phyloP scores from a whole-genome alignment of 2,797 vertebrate genomes.

The Antrozous pallidus region DNA sequence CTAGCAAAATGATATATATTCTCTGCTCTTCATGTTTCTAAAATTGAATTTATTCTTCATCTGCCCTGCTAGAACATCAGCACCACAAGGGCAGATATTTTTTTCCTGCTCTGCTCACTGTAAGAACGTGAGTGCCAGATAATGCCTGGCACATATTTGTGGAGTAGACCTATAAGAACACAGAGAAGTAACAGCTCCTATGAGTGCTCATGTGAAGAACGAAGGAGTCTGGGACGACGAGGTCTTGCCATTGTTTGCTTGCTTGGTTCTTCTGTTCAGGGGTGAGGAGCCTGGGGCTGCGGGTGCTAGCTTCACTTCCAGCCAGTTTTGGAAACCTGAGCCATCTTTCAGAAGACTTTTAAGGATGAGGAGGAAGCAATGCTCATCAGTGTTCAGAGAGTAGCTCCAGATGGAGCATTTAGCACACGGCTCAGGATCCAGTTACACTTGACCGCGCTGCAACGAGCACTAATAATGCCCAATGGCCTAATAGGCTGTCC shows the following conservation, averaged over 20 bases:
- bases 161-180: neutral
- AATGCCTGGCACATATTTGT: neutral
- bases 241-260: neutral
- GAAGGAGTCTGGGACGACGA: neutral
- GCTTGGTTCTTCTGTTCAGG: neutral
- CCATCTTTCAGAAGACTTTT: constrained; percentile 23
- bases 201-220: neutral
- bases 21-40: neutral
- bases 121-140: neutral
- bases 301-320: constrained; percentile 31
- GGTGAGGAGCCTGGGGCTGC: constrained; percentile 16
- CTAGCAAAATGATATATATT: neutral
- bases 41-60: neutral
- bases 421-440: constrained; percentile 66
- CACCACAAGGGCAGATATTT: neutral
- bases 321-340: constrained; percentile 59
- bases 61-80: neutral
- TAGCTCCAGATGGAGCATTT: constrained; percentile 79
- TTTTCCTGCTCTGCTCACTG: neutral
- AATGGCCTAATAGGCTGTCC: constrained; percentile 50
- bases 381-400: constrained; percentile 55
- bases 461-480: constrained; percentile 42
- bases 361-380: constrained; percentile 63
- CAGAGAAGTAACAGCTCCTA: constrained; percentile 1
- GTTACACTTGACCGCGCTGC: constrained; percentile 66